Evolutionary conservation across 2,888 invertebrate genomes (phyloP), one percentile per base, ranked within the genome.

Genomic region (Lomographa bimaculata): DNA sequence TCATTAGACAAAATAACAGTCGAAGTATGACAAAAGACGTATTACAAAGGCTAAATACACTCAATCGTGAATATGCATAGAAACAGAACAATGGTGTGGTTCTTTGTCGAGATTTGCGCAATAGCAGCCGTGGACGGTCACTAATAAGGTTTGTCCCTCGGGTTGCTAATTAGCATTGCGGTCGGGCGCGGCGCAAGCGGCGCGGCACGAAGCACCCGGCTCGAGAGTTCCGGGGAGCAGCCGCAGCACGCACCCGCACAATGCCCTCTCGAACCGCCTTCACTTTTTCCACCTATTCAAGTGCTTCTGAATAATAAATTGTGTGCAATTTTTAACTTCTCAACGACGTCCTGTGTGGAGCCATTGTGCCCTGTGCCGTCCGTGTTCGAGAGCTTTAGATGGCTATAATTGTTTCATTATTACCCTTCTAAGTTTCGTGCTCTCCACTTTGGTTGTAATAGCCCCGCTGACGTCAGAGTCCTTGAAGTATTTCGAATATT

Each of bases 271-370:
- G 37, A 63, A 56, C 63, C 60, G 63, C 56, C 70, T 74, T 73
- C 69, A 66, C 72, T 75, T 75, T n/a, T 74, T 70, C 62, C 57
- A 66, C 65, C 58, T 55, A 57, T 54, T 71, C 62, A 65, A 74
- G 75, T 70, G 61, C 50, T 57, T n/a, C 55, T 59, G 68, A 69
- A 79, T 72, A 75, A 78, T 71, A 77, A 69, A 71, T 63, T 65
- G 67, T 70, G 63, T 69, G 62, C 64, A 64, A 66, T 69, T 69
- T 69, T 67, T 58, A 57, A 51, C 50, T 61, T 48, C 69, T 71
- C 49, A 39, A 66, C 61, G 55, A 50, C 68, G 63, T 70, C 68
- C 70, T 54, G 58, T 55, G 37, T 59, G 57, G 57, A 57, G 50
- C 70, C 60, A 70, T 75, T 77, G 70, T 71, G 48, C 51, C 49